Evolutionary conservation across 2,888 invertebrate species (phyloP).

Genomic region (Myathropa florea): DNA sequence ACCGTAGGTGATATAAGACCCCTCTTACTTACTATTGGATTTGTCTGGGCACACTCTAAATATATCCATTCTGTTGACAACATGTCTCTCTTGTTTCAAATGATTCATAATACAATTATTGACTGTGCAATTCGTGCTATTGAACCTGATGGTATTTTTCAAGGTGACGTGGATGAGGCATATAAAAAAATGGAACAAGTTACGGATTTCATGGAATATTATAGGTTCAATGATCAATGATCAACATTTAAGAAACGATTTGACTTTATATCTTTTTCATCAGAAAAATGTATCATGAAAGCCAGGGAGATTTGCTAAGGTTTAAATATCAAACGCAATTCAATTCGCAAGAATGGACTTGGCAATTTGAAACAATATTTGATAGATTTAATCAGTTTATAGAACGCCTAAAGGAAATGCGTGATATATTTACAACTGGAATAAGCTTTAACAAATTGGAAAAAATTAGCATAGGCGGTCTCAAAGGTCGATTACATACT

Average conservation of each 20-base stretch:
- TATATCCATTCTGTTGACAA: constrained; percentile 86
- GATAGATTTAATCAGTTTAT: constrained; percentile 85
- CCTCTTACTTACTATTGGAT: constrained; percentile 89
- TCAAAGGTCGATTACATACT: constrained; percentile 84
- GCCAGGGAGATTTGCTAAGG: constrained; percentile 80
- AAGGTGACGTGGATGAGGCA: constrained; percentile 91
- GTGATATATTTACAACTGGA: constrained; percentile 87
- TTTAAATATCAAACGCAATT: constrained; percentile 76
- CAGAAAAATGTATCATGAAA: constrained; percentile 81
- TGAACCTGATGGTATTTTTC: constrained; percentile 91
- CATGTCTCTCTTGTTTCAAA: constrained; percentile 87
- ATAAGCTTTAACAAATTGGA: constrained; percentile 93
- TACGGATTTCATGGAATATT: constrained; percentile 82
- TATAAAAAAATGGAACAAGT: constrained; percentile 83
- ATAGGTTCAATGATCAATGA: constrained; percentile 79
- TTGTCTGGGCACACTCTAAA: constrained; percentile 92
- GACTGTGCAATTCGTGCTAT: constrained; percentile 87
- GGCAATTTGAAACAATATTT: constrained; percentile 88
- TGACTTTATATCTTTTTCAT: constrained; percentile 11
- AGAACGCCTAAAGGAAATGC: constrained; percentile 84
- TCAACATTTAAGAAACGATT: not conserved
- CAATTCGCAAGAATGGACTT: constrained; percentile 87
- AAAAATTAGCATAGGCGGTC: constrained; percentile 89
- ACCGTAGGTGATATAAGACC: constrained; percentile 83
- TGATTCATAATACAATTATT: constrained; percentile 91